phyloP scores from a whole-genome alignment of 2,888 invertebrate species.

The Ernsta delagoae region DNA sequence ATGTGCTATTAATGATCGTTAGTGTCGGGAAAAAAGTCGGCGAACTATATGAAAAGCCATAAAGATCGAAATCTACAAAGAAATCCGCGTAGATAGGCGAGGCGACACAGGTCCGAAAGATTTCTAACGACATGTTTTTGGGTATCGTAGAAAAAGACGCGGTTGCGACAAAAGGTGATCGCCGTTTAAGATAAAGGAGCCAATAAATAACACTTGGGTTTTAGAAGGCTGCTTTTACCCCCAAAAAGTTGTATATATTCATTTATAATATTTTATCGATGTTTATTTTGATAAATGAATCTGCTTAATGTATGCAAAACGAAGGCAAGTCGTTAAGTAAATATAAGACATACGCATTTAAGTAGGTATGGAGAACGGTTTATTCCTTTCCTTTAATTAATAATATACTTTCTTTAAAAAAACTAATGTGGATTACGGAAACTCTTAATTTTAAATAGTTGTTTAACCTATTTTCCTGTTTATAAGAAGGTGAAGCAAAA shows the following conservation, averaged over 20 bases:
- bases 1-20: conserved; percentile 43
- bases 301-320: no score
- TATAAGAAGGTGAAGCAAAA: no score
- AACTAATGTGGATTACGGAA: background rate
- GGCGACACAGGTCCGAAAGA: conserved; percentile 45
- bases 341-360: no score
- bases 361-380: no score
- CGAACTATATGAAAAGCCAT: conserved; percentile 60
- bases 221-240: conserved; percentile 46
- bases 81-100: conserved; percentile 64
- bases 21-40: conserved; percentile 25
- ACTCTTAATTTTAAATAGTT: background rate
- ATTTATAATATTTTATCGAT: background rate
- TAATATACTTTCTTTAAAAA: no score
- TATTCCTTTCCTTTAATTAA: no score
- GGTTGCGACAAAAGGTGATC: conserved; percentile 74
- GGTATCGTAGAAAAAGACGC: conserved; percentile 62
- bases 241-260: conserved; percentile 11
- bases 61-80: conserved; percentile 76
- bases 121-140: conserved; percentile 71
- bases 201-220: conserved; percentile 79
- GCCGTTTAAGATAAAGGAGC: conserved; percentile 65
- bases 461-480: background rate
- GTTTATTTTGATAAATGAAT: no score
- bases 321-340: no score